A percentile compares a stretch with the other conserved stretches of the same genome.
Conservation (phyloP, 2,797 vertebrate species). For the Cossypha dichroa region DNA sequence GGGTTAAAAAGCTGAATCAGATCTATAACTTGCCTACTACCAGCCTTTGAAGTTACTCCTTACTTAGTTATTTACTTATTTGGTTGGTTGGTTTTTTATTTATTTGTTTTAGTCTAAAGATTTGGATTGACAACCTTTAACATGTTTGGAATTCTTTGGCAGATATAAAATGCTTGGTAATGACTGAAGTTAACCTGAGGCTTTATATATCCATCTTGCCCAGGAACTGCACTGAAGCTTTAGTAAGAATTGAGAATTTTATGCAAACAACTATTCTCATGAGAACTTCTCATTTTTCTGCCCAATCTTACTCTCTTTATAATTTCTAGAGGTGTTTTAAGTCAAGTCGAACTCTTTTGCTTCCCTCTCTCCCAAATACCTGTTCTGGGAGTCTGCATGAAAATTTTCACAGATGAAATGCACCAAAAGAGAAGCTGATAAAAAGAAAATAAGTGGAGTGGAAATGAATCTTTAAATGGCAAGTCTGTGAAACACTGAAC, state of each 20-base stretch:
- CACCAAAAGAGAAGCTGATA: conserved; percentile 41
- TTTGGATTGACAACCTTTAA: conserved; percentile 71
- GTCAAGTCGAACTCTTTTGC: not conserved
- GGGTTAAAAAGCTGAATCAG: conserved; percentile 74
- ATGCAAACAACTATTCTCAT: conserved; percentile 58
- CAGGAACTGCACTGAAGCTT: conserved; percentile 44
- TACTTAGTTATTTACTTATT: not conserved
- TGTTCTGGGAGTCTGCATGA: not conserved
- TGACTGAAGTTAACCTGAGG: conserved; percentile 73
- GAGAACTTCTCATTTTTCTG: conserved; percentile 30
- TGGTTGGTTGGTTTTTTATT: not conserved
- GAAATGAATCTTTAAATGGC: conserved; percentile 67
- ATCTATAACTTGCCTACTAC: conserved; percentile 69
- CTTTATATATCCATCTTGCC: conserved; percentile 56
- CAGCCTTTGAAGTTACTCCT: conserved; percentile 66
- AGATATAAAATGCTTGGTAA: conserved; percentile 68
- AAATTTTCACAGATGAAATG: conserved; percentile 61
- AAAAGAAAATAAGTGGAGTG: conserved; percentile 65
- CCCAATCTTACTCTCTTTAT: not conserved
- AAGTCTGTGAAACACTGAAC: conserved; percentile 58
- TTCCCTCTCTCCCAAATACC: not conserved
- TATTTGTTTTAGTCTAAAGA: conserved; percentile 31
- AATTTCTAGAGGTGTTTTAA: conserved; percentile 4
- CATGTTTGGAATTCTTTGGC: conserved; percentile 71
- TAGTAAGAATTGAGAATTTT: conserved; percentile 62